Conservation (phyloP, 2,888 invertebrate species). For the Spisula subtruncata region DNA sequence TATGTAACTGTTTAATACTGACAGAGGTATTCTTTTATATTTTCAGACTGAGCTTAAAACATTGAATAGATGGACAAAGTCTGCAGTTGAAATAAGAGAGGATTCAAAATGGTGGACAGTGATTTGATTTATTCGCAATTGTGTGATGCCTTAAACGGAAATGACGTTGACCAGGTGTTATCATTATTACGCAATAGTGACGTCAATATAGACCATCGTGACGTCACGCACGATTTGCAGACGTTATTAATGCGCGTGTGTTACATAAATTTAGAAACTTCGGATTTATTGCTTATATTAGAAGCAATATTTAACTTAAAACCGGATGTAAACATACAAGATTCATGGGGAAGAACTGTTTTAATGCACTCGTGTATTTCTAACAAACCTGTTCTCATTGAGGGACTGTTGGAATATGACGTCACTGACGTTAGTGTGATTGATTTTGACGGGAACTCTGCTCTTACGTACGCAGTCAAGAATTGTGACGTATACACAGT, state of each 20-base stretch:
- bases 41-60: not conserved
- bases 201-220: constrained; percentile 77
- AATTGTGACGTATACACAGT: constrained; percentile 73
- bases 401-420: constrained; percentile 73
- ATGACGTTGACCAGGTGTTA: constrained; percentile 65
- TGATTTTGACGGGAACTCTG: constrained; percentile 80
- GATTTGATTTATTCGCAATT: constrained; percentile 48
- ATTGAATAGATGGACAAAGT: not conserved
- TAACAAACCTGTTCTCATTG: constrained; percentile 70
- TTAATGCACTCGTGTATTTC: constrained; percentile 82
- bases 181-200: constrained; percentile 66
- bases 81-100: not conserved
- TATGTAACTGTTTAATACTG: too few relatives aligned
- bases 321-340: constrained; percentile 78
- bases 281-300: constrained; percentile 62
- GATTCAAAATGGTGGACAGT: constrained; percentile 51
- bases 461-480: constrained; percentile 78
- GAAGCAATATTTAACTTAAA: constrained; percentile 69
- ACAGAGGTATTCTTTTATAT: not conserved
- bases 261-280: constrained; percentile 71
- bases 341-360: constrained; percentile 79
- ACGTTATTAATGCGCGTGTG: constrained; percentile 81
- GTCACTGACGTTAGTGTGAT: constrained; percentile 72
- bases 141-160: constrained; percentile 60
- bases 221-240: constrained; percentile 79